phyloP scores from a whole-genome alignment of 2,888 invertebrate genomes.

The Autographa gamma region DNA sequence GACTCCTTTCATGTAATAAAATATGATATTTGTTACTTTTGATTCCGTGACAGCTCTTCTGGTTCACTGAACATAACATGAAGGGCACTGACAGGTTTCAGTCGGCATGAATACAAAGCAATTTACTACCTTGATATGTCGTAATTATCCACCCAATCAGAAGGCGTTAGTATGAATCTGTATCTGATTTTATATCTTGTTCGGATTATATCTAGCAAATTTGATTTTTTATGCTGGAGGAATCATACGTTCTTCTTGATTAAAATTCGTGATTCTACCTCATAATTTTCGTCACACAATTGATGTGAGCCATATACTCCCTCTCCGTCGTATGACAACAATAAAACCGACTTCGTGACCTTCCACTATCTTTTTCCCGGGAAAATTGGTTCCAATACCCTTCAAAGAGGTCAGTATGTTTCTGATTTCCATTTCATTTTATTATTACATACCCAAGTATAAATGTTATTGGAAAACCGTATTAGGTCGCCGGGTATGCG shows the following conservation, averaged over 20 bases:
- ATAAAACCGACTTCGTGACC: slow-evolving; percentile 66
- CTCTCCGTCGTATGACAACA: slow-evolving; percentile 54
- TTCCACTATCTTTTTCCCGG: slow-evolving; percentile 60
- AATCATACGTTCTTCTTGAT: neutral
- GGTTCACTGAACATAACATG: slow-evolving; percentile 30
- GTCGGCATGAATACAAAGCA: slow-evolving; percentile 9
- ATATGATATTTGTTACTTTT: slow-evolving; percentile 33
- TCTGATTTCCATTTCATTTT: slow-evolving; percentile 77
- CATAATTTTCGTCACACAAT: neutral
- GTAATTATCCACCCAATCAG: slow-evolving; percentile 17
- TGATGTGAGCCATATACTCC: neutral
- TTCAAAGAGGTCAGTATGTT: slow-evolving; percentile 73
- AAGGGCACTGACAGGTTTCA: slow-evolving; percentile 19
- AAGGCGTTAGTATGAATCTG: neutral
- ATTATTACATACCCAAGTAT: slow-evolving; percentile 67
- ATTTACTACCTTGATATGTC: slow-evolving; percentile 17
- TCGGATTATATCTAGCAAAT: no score
- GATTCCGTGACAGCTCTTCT: slow-evolving; percentile 29
- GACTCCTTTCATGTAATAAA: slow-evolving; percentile 33
- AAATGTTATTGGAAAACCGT: slow-evolving; percentile 68
- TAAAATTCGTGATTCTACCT: neutral
- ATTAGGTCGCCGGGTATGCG: slow-evolving; percentile 57
- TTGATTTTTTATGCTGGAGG: neutral
- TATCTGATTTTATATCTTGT: neutral
- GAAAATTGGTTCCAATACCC: slow-evolving; percentile 72